phyloP scores from a whole-genome alignment of 2,888 invertebrate genomes.

The Torymus tubicola region DNA sequence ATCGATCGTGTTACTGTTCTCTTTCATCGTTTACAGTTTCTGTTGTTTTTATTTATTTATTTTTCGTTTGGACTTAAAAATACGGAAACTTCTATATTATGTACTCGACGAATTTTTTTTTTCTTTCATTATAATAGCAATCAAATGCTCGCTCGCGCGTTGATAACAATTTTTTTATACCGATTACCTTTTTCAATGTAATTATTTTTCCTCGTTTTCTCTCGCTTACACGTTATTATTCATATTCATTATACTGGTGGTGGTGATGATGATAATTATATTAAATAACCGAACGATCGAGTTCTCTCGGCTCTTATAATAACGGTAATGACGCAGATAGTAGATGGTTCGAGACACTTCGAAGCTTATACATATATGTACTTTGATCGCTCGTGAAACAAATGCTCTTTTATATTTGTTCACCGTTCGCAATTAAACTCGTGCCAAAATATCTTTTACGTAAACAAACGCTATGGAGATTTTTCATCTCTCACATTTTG shows the following conservation, averaged over 20 bases:
- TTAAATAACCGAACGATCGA: constrained; percentile 36
- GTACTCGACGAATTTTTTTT: constrained; percentile 27
- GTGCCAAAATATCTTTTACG: constrained; percentile 37
- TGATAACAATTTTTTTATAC: constrained; percentile 52
- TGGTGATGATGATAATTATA: constrained; percentile 5
- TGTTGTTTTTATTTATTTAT: not conserved
- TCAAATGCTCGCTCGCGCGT: constrained; percentile 31
- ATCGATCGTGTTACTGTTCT: constrained; percentile 11
- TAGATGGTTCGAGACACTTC: constrained; percentile 15
- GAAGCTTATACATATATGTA: constrained; percentile 13
- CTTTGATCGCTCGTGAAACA: not conserved
- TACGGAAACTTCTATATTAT: constrained; percentile 31
- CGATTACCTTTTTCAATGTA: constrained; percentile 43
- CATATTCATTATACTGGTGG: constrained; percentile 4
- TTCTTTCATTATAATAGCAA: not conserved
- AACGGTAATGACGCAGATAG: not conserved
- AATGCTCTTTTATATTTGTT: constrained; percentile 14
- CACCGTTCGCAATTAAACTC: not conserved
- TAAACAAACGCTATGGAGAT: constrained; percentile 35
- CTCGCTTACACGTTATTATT: constrained; percentile 36
- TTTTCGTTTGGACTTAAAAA: constrained; percentile 31
- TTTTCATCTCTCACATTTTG: constrained; percentile 12
- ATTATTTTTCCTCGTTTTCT: constrained; percentile 17
- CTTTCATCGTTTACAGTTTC: no score
- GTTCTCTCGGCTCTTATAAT: not conserved